Evolutionary conservation across 2,113 vertebrate genomes (phyloP).

Genomic region (Gnathonemus longibarbis): DNA sequence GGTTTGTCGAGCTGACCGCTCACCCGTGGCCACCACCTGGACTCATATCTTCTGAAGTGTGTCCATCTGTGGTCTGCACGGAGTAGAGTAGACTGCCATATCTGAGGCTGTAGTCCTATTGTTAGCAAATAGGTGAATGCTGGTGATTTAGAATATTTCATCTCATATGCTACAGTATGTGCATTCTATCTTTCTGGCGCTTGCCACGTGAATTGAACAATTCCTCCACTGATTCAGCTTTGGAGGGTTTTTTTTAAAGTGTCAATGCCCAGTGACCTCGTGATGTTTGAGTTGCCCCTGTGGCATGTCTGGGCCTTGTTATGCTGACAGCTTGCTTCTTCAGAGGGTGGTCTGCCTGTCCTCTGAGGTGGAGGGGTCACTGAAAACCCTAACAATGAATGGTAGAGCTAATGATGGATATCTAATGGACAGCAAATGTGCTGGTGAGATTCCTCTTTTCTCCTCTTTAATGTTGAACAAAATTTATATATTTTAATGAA

Average conservation of each 20-base stretch:
- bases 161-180: background rate
- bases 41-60: slow-evolving; percentile 47
- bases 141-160: background rate
- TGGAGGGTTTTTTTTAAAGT: background rate
- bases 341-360: background rate
- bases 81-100: background rate
- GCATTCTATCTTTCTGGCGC: background rate
- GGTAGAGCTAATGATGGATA: background rate
- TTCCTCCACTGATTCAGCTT: background rate
- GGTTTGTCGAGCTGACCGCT: background rate
- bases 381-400: background rate
- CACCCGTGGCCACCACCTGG: background rate
- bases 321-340: background rate
- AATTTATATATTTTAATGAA: background rate
- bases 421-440: background rate
- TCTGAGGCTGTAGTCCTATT: background rate
- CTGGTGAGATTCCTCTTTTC: background rate
- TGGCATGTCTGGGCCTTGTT: background rate
- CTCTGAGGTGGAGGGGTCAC: background rate
- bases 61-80: background rate
- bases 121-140: background rate
- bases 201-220: background rate
- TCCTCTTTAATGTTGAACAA: background rate
- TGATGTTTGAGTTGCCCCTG: background rate
- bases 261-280: background rate